Conservation (phyloP, 2,113 vertebrate species). For the Perca fluviatilis region DNA sequence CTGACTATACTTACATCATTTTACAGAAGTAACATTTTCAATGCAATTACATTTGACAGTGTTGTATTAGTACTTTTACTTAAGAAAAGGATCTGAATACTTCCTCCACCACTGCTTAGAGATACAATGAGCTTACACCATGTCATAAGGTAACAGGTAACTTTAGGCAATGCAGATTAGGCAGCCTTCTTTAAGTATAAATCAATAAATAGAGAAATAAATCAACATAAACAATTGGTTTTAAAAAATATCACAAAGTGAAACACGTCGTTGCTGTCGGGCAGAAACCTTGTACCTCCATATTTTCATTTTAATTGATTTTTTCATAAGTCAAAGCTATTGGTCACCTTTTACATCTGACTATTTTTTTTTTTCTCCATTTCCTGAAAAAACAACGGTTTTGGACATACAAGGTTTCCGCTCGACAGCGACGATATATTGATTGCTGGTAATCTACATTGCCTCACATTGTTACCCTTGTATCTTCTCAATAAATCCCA, state of each 20-base stretch:
- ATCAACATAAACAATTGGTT: background rate
- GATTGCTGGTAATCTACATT: slow-evolving; percentile 9
- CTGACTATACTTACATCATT: background rate
- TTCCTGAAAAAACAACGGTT: too few relatives aligned
- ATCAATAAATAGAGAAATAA: background rate
- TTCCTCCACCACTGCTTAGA: background rate
- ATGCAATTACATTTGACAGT: background rate
- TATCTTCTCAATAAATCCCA: slow-evolving; percentile 31
- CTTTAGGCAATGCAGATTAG: slow-evolving; percentile 23
- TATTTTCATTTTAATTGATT: too few relatives aligned
- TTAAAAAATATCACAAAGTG: background rate
- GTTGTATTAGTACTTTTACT: background rate
- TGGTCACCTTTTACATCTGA: too few relatives aligned
- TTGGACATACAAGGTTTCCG: too few relatives aligned
- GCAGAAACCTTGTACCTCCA: too few relatives aligned
- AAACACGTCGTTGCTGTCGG: background rate
- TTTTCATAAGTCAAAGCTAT: too few relatives aligned
- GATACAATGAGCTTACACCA: slow-evolving; percentile 2
- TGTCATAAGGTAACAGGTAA: slow-evolving; percentile 28
- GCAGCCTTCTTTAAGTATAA: background rate
- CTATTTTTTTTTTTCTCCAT: too few relatives aligned
- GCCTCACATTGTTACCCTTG: slow-evolving; percentile 36
- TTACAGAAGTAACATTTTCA: background rate
- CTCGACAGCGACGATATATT: too few relatives aligned
- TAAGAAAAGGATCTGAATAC: background rate